Evolutionary conservation across 2,888 invertebrate species (phyloP).

Genomic region (Folsomia manolachei): DNA sequence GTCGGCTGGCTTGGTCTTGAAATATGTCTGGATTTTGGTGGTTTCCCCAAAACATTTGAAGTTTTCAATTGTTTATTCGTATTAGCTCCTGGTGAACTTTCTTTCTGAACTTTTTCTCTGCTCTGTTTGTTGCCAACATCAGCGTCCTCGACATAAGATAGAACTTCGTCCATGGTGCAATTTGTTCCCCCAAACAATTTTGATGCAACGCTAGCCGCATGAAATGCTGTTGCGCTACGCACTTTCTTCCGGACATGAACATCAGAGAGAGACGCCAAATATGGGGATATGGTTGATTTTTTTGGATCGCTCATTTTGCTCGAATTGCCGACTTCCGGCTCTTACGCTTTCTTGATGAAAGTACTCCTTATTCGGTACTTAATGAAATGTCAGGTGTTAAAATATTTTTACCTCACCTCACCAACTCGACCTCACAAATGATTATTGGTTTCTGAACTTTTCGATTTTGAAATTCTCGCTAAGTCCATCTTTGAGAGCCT

Average conservation of each 20-base stretch:
- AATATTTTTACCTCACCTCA: too few relatives aligned
- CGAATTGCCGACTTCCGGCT: too few relatives aligned
- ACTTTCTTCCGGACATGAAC: neutral
- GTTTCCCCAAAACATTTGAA: neutral
- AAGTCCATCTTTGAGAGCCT: too few relatives aligned
- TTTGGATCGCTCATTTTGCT: neutral
- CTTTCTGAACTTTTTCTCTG: neutral
- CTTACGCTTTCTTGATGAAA: too few relatives aligned
- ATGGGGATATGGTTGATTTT: conserved; percentile 4
- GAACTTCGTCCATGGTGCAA: neutral
- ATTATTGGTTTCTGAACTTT: too few relatives aligned
- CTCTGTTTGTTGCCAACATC: neutral
- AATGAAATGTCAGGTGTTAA: too few relatives aligned
- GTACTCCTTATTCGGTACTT: too few relatives aligned
- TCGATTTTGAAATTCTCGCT: too few relatives aligned
- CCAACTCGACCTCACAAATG: too few relatives aligned
- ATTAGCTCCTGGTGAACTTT: neutral
- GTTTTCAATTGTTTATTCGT: neutral
- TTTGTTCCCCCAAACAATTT: neutral
- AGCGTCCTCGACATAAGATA: neutral
- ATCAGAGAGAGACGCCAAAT: conserved; percentile 8
- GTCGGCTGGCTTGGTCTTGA: too few relatives aligned
- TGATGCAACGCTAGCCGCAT: neutral
- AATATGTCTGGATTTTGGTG: neutral
- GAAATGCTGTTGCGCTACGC: neutral